Percentiles rank a stretch among this genome's conserved stretches.
Evolutionary conservation across 2,113 vertebrate genomes (phyloP).

Genomic region (Zosterops japonicus): DNA sequence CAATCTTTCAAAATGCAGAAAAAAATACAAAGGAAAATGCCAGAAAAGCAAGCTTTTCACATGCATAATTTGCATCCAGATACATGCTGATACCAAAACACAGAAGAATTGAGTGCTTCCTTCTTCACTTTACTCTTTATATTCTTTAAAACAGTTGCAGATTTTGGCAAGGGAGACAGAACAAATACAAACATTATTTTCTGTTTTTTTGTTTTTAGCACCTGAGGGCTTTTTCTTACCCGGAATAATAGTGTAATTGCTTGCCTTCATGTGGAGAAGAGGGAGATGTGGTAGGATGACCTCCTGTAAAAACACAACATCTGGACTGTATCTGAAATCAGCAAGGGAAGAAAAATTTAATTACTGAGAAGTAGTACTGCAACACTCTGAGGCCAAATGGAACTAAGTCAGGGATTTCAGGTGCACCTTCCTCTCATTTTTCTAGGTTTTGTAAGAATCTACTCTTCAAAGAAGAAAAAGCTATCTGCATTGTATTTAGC

Average conservation of each 20-base stretch:
- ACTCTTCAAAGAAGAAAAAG: not conserved
- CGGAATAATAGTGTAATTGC: slow-evolving; percentile 86
- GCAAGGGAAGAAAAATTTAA: not conserved
- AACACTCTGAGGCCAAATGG: not conserved
- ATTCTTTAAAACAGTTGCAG: not conserved
- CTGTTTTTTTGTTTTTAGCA: not conserved
- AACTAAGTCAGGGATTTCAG: not conserved
- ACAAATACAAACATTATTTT: not conserved
- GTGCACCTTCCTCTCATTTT: not conserved
- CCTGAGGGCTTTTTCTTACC: slow-evolving; percentile 67
- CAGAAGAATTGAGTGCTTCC: not conserved
- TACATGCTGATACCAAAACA: not conserved
- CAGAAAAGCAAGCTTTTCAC: not conserved
- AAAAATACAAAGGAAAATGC: not conserved
- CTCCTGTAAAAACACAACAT: slow-evolving; percentile 93
- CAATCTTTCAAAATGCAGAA: not conserved
- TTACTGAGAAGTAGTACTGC: not conserved
- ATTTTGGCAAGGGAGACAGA: not conserved
- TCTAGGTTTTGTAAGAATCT: not conserved
- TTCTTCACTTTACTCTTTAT: not conserved
- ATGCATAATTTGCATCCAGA: not conserved
- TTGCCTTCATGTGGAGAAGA: slow-evolving; percentile 85
- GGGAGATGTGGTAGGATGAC: slow-evolving; percentile 81
- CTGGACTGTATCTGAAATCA: slow-evolving; percentile 86
- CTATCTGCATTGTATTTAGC: not conserved